These are phyloP conservation scores for Barypeithes pellucidus DNA, from an alignment of 2,888 invertebrate species.

Conservation along the genomic window DNA sequence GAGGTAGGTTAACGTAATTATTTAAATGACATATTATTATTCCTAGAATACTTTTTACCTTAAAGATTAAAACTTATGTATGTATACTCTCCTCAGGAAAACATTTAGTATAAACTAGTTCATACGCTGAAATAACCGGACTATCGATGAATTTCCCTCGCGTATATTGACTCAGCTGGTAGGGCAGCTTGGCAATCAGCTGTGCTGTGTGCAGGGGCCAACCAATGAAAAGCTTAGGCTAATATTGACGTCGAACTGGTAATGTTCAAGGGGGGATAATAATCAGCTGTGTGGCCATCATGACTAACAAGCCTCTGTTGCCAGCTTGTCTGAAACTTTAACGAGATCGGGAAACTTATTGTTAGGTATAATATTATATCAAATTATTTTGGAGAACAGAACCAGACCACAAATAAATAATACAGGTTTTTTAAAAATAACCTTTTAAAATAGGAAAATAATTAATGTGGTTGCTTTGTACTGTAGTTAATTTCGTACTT, in stretches of 20 bases:
- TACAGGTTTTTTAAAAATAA: too few species aligned
- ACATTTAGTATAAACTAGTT: conserved; percentile 3
- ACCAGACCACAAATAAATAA: too few species aligned
- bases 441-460: too few species aligned
- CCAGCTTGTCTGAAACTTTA: conserved; percentile 24
- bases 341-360: not conserved
- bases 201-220: conserved; percentile 27
- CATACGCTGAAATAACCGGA: conserved; percentile 7
- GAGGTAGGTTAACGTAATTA: too few species aligned
- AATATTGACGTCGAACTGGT: conserved; percentile 59
- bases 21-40: too few species aligned
- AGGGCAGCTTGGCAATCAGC: conserved; percentile 22
- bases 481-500: too few species aligned
- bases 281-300: conserved; percentile 61
- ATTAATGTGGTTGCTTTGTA: too few species aligned
- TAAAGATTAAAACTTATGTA: not conserved
- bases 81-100: not conserved
- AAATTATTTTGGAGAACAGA: too few species aligned
- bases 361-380: too few species aligned
- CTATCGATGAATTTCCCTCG: conserved; percentile 11
- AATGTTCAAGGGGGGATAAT: conserved; percentile 55
- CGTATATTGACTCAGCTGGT: conserved; percentile 33
- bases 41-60: too few species aligned
- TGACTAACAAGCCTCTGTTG: conserved; percentile 17
- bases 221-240: conserved; percentile 56